These are phyloP conservation scores for Drosophila repletoides DNA, from an alignment of 1,140 invertebrate genomes.

Conservation along the genomic window DNA sequence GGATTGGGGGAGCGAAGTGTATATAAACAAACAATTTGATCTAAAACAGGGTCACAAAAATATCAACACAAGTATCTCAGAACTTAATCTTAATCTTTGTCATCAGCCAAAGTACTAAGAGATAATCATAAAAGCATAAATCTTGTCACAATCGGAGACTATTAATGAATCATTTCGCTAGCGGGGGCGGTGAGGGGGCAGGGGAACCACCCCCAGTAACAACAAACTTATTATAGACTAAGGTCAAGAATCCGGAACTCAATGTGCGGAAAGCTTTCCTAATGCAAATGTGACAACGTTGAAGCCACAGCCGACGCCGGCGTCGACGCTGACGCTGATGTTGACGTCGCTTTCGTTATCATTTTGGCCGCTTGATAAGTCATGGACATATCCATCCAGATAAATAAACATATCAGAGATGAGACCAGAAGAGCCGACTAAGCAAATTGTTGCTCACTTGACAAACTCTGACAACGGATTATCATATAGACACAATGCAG, in stretches of 20 bases:
- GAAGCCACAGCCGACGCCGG: no score
- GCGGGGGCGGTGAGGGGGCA: background rate
- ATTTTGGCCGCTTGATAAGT: conserved; percentile 76
- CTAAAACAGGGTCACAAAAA: conserved; percentile 52
- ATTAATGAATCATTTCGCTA: conserved; percentile 51
- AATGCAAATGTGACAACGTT: conserved; percentile 77
- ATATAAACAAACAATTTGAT: conserved; percentile 59
- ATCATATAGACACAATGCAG: conserved; percentile 53
- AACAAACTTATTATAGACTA: conserved; percentile 71
- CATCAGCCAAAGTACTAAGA: conserved; percentile 47
- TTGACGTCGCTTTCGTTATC: conserved; percentile 57
- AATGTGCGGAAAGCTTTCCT: conserved; percentile 52
- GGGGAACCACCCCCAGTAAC: background rate
- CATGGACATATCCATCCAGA: conserved; percentile 76
- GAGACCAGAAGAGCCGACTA: conserved; percentile 16
- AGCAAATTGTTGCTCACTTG: conserved; percentile 42
- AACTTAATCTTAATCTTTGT: conserved; percentile 52
- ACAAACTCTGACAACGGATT: conserved; percentile 36
- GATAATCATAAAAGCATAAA: conserved; percentile 69
- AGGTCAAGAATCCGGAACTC: conserved; percentile 80
- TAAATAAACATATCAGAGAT: conserved; percentile 35
- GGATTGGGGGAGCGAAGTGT: background rate
- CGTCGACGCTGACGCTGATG: conserved; percentile 31
- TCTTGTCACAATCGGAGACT: conserved; percentile 42
- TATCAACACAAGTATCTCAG: conserved; percentile 12